phyloP scores from a whole-genome alignment of 2,888 invertebrate species.

The Lordiphosa andalusiaca region DNA sequence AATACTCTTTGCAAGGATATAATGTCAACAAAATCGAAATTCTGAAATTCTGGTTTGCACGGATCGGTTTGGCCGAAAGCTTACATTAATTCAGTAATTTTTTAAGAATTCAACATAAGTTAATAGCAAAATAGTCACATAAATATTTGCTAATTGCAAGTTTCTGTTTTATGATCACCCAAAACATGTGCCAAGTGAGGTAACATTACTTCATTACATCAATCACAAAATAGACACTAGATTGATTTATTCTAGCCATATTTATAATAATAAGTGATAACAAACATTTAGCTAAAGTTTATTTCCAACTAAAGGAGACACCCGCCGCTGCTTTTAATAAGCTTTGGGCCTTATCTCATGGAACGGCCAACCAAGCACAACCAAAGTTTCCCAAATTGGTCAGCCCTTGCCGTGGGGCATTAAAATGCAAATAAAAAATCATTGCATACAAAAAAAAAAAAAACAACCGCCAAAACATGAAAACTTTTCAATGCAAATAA shows the following conservation, averaged over 20 bases:
- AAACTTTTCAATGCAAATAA: conserved; percentile 69
- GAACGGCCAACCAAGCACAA: background rate
- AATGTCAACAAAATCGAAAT: too few relatives aligned
- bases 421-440: conserved; percentile 62
- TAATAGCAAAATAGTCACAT: too few relatives aligned
- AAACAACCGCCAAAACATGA: conserved; percentile 43
- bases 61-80: too few relatives aligned
- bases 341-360: conserved; percentile 4
- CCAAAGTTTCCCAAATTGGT: conserved; percentile 10
- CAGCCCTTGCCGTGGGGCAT: conserved; percentile 14
- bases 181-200: background rate
- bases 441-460: too few relatives aligned
- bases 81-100: too few relatives aligned
- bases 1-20: too few relatives aligned
- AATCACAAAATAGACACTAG: conserved; percentile 30
- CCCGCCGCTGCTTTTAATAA: background rate
- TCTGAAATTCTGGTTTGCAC: too few relatives aligned
- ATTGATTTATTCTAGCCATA: conserved; percentile 31
- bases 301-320: background rate
- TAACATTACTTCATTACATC: conserved; percentile 14
- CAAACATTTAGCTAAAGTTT: background rate
- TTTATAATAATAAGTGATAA: background rate
- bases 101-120: too few relatives aligned
- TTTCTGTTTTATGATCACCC: too few relatives aligned
- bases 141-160: too few relatives aligned